phyloP scores from a whole-genome alignment of 2,113 vertebrate genomes.

The Paramisgurnus dabryanus region DNA sequence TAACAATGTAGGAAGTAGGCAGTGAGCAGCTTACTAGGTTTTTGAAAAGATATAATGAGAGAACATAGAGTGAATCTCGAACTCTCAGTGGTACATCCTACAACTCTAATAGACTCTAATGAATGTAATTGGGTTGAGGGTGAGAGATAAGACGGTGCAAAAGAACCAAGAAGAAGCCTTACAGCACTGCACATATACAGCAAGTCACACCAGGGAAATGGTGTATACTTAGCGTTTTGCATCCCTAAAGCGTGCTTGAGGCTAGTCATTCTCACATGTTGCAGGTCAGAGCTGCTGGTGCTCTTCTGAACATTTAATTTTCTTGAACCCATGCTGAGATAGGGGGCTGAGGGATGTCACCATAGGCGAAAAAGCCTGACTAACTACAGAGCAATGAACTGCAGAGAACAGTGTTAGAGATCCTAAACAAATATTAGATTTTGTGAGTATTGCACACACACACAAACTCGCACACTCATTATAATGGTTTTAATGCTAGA shows the following conservation, averaged over 20 bases:
- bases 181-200: constrained; percentile 3
- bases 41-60: background rate
- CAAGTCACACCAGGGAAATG: background rate
- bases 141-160: constrained; percentile 1
- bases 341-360: constrained; percentile 8
- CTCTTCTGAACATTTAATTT: constrained; percentile 6
- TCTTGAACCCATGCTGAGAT: background rate
- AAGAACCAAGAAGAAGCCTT: background rate
- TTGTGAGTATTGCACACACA: background rate
- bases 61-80: constrained; percentile 7
- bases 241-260: constrained; percentile 11
- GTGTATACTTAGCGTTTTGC: background rate
- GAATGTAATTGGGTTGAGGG: constrained; percentile 9
- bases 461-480: background rate
- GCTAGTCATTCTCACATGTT: constrained; percentile 9
- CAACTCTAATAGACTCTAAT: constrained; percentile 31
- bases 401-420: background rate
- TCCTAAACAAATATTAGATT: constrained; percentile 18
- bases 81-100: constrained; percentile 9
- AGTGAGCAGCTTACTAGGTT: too few relatives aligned
- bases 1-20: too few relatives aligned
- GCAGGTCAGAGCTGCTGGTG: constrained; percentile 13
- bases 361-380: constrained; percentile 14
- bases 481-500: constrained; percentile 9
- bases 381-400: constrained; percentile 23